Evolutionary conservation across 2,797 vertebrate species (phyloP).

Genomic region (Fundulus diaphanus): DNA sequence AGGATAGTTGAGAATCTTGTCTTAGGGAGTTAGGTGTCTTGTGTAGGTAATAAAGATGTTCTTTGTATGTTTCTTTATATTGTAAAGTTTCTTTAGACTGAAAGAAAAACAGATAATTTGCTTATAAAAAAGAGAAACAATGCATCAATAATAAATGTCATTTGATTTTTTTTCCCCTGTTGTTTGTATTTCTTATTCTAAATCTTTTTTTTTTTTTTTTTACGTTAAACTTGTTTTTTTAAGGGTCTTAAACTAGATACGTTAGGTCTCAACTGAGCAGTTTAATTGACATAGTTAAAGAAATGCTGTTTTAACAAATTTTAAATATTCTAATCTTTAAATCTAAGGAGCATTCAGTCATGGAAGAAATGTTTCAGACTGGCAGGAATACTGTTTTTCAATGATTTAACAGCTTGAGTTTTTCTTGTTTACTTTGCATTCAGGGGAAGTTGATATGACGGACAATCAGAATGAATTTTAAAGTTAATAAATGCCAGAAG

Average conservation of each 20-base stretch:
- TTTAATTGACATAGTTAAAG: background rate
- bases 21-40: conserved; percentile 87
- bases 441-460: background rate
- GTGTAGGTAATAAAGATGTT: conserved; percentile 88
- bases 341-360: background rate
- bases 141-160: conserved; percentile 93
- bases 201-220: background rate
- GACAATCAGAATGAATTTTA: background rate
- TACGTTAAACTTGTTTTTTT: background rate
- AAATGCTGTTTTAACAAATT: background rate
- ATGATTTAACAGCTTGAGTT: background rate
- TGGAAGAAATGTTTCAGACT: background rate
- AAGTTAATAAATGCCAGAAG: background rate
- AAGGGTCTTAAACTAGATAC: background rate
- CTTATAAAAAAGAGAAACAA: conserved; percentile 85
- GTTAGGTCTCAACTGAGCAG: background rate
- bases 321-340: background rate
- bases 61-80: conserved; percentile 88
- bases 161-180: conserved; percentile 83
- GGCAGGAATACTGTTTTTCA: background rate
- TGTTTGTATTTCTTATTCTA: conserved; percentile 66
- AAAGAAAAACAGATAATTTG: conserved; percentile 85
- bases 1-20: conserved; percentile 85
- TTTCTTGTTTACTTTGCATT: background rate
- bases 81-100: conserved; percentile 87